Evolutionary conservation across 1,140 invertebrate species (phyloP), one percentile per base, ranked within the genome.

Genomic region (Temnothorax longispinosus): DNA sequence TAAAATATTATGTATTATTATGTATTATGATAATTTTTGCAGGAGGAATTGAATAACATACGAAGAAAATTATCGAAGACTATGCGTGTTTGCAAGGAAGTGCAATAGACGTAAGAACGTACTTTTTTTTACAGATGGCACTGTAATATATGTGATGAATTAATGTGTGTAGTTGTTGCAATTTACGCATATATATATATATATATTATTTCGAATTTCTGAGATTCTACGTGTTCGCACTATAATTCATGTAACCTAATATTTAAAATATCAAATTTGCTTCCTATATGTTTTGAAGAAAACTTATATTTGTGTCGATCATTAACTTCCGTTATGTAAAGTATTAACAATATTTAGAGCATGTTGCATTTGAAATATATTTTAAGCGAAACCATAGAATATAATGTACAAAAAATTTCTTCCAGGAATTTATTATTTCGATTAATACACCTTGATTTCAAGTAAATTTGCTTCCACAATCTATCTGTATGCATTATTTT

Each of bases 1-100:
- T 93, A 93, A 93, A 92, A 77, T 85, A 88, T 89, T 90, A 87
- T 89, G 87, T 93, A 93, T 93, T 93, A 93, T 90, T 92, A 92
- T 85, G 78, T 91, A 92, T 93, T 93, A 92, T 90, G 76, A 86
- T 80, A 87, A 91, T 90, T 64, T 54, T 86, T 67, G 65, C 52
- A 44, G 60, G 85, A 88, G 88, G 89, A 91, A 91, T 91, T 91
- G 88, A 91, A 84, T 91, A 89, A 76, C 86, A 60, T 77, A 84
- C 21, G 41, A 71, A 54, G 18, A 82, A 75, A 77, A 64, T 64
- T 54, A 41, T 13, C 54, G 35, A 89, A 65, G 75, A 32, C 62
- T 54, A 81, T 85, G 81, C 52, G 47, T 87, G 72, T 87, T 90
- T 80, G 54, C 50, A 88, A 90, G 78, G 50, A 93, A 86, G 92